phyloP scores from a whole-genome alignment of 2,888 invertebrate species.

The Xanthorhoe designata region DNA sequence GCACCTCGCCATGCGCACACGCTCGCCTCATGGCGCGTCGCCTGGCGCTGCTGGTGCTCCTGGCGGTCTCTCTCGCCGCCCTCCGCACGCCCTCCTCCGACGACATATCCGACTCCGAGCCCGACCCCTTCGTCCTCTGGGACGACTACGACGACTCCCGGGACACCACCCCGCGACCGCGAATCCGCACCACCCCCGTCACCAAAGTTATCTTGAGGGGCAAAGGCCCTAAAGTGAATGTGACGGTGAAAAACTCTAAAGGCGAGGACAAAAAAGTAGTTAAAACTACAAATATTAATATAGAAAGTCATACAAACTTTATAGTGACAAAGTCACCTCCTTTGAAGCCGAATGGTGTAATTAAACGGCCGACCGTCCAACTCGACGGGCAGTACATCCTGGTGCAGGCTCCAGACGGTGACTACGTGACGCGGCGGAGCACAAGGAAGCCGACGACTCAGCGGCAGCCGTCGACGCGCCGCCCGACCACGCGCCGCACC shows the following conservation, averaged over 20 bases:
- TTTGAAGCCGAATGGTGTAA: slow-evolving; percentile 46
- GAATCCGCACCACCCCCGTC: slow-evolving; percentile 57
- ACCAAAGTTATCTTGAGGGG: slow-evolving; percentile 72
- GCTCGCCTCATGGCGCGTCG: slow-evolving; percentile 82
- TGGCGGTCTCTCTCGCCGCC: slow-evolving; percentile 70
- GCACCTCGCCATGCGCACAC: slow-evolving; percentile 85
- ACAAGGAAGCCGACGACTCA: slow-evolving; percentile 52
- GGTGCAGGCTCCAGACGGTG: slow-evolving; percentile 54
- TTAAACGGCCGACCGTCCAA: slow-evolving; percentile 51
- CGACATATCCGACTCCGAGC: slow-evolving; percentile 66
- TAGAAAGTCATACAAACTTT: slow-evolving; percentile 79
- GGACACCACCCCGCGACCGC: slow-evolving; percentile 62
- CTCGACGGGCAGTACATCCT: slow-evolving; percentile 61
- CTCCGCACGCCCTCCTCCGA: slow-evolving; percentile 59
- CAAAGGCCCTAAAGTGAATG: slow-evolving; percentile 69
- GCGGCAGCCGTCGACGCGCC: slow-evolving; percentile 51
- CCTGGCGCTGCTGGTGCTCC: slow-evolving; percentile 81
- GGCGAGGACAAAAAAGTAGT: slow-evolving; percentile 67
- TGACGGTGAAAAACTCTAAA: slow-evolving; percentile 66
- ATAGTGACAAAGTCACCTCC: slow-evolving; percentile 68
- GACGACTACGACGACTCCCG: slow-evolving; percentile 73
- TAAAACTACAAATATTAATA: slow-evolving; percentile 77
- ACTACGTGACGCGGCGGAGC: slow-evolving; percentile 43
- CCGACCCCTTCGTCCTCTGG: slow-evolving; percentile 70
- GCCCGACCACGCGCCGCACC: slow-evolving; percentile 48